Percentiles rank a stretch among this genome's conserved stretches.
These are phyloP conservation scores for Corydoras sp. DNA, from an alignment of 2,113 vertebrate species.

Conservation along the genomic window DNA sequence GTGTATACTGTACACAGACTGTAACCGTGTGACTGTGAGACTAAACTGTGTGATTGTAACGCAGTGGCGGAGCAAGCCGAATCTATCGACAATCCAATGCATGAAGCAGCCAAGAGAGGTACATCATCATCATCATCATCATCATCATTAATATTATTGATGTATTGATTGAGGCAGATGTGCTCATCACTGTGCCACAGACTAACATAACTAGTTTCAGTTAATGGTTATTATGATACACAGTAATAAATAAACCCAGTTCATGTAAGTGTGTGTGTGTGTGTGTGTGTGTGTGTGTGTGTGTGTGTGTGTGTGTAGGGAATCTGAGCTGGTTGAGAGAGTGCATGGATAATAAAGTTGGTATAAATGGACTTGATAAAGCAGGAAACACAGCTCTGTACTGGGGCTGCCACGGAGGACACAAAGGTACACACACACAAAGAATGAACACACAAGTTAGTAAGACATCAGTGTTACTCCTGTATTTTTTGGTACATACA, in stretches of 20 bases:
- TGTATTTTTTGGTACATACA: slow-evolving; percentile 17
- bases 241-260: not conserved
- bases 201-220: not conserved
- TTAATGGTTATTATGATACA: not conserved
- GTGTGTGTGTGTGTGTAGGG: slow-evolving; percentile 62
- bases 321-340: slow-evolving; percentile 95
- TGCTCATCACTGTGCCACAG: not conserved
- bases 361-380: slow-evolving; percentile 93
- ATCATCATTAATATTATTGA: not conserved
- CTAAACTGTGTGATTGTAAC: not conserved
- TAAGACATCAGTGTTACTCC: not conserved
- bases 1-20: not conserved
- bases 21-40: not conserved
- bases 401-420: slow-evolving; percentile 93
- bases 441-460: slow-evolving; percentile 13
- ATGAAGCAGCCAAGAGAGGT: slow-evolving; percentile 97
- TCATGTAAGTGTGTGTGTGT: slow-evolving; percentile 30
- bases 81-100: slow-evolving; percentile 93
- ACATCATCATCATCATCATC: not conserved
- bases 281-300: slow-evolving; percentile 37
- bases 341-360: slow-evolving; percentile 93
- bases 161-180: too few relatives aligned
- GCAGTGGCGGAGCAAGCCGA: slow-evolving; percentile 92
- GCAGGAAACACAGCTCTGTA: slow-evolving; percentile 95
- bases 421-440: slow-evolving; percentile 71